These are phyloP conservation scores for Miichthys miiuy DNA, from an alignment of 2,797 vertebrate genomes.

Conservation along the genomic window DNA sequence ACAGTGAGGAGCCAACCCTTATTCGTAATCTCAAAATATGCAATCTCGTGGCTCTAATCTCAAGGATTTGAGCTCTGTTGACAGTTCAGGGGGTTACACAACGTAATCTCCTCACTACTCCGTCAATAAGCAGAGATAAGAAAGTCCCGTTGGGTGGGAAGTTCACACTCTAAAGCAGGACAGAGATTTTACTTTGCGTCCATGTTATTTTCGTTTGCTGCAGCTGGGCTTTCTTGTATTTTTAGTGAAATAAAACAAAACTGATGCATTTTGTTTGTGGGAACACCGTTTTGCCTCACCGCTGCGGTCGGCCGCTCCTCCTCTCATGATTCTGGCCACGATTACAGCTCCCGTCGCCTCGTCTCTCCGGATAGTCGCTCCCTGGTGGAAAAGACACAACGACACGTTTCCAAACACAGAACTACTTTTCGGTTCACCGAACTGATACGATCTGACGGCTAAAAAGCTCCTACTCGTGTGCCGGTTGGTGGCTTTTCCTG, in stretches of 20 bases:
- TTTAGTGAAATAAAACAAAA: neutral
- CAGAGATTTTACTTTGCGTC: slow-evolving; percentile 20
- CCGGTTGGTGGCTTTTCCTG: neutral
- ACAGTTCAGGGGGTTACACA: slow-evolving; percentile 64
- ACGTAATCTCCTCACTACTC: slow-evolving; percentile 71
- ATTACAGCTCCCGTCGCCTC: slow-evolving; percentile 92
- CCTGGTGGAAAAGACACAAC: slow-evolving; percentile 78
- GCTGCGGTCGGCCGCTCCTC: slow-evolving; percentile 94
- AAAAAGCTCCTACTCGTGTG: neutral
- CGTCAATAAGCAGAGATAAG: slow-evolving; percentile 42
- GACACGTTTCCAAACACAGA: slow-evolving; percentile 11
- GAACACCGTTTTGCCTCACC: slow-evolving; percentile 80
- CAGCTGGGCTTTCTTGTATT: neutral
- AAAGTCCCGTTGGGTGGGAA: slow-evolving; percentile 25
- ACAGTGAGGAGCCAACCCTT: slow-evolving; percentile 51
- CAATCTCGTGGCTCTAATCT: slow-evolving; percentile 81
- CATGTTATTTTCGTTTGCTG: slow-evolving; percentile 5
- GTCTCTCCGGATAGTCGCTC: slow-evolving; percentile 93
- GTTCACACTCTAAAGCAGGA: slow-evolving; percentile 8
- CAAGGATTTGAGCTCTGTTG: slow-evolving; percentile 76
- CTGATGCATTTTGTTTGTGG: neutral
- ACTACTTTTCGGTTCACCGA: slow-evolving; percentile 7
- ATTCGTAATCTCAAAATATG: slow-evolving; percentile 78
- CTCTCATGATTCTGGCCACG: slow-evolving; percentile 95
- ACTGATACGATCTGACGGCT: neutral